Percentiles rank a stretch among this genome's conserved stretches.
Evolutionary conservation across 2,888 invertebrate species (phyloP).

Genomic region (Formica aserva): DNA sequence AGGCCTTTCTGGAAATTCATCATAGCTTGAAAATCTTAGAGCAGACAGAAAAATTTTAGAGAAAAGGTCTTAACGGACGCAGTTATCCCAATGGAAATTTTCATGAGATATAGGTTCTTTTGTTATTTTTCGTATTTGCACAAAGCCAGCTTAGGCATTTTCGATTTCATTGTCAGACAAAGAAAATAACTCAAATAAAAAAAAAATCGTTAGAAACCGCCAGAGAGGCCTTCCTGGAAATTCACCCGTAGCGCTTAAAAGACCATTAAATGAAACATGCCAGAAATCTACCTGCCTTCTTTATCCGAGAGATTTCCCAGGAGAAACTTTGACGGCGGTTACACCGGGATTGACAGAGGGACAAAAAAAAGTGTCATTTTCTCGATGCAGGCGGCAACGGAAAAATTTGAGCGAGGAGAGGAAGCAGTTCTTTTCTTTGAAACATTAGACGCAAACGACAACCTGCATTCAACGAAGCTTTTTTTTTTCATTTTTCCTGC

Average conservation of each 20-base stretch:
- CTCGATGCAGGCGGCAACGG: background rate
- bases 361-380: conserved; percentile 4
- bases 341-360: conserved; percentile 35
- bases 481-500: background rate
- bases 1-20: too few species aligned
- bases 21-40: too few species aligned
- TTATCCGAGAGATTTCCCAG: conserved; percentile 65
- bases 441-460: background rate
- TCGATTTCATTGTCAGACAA: background rate
- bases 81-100: background rate
- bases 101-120: background rate
- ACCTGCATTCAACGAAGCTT: background rate
- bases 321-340: conserved; percentile 47
- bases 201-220: conserved; percentile 56
- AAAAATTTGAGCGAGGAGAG: background rate
- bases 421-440: background rate
- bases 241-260: conserved; percentile 66
- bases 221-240: conserved; percentile 78
- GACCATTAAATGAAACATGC: conserved; percentile 69
- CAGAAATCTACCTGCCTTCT: conserved; percentile 66
- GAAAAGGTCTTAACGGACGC: too few species aligned
- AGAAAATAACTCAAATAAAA: conserved; percentile 43
- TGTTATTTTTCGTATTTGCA: conserved; percentile 5
- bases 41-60: background rate
- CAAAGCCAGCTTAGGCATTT: conserved; percentile 50